Evolutionary conservation across 2,888 invertebrate species (phyloP), one percentile per base, ranked within the genome.

Genomic region (Proisotoma minuta): DNA sequence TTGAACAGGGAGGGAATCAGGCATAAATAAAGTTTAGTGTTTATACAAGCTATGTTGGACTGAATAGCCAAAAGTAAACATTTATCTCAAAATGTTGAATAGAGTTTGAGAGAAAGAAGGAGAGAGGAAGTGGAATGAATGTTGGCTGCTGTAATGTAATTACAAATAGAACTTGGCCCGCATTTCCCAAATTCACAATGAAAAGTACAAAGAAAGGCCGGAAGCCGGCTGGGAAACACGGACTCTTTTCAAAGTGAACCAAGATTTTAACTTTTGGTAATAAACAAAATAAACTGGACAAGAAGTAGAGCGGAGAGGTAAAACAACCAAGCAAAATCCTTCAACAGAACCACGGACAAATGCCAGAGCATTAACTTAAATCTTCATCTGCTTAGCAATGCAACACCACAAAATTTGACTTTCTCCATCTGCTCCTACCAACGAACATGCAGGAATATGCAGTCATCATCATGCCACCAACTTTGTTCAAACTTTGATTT

Each of bases 281-380:
- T 54, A 39, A 54, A 39, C 39, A 54, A 29, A 54, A 54, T 54
- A 54, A 54, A 54, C 29, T 29, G 54, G 54, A 54, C 39, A 54
- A 27, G 54, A 39, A 54, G 8, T 10, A 34, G 15, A 34, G 34
- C 8, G 34, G 34, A 34, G 15, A 34, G 15, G 34, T 34, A 34
- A 34, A 15, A n/a, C n/a, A n/a, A n/a, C n/a, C n/a, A n/a, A n/a
- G n/a, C n/a, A n/a, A n/a, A n/a, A n/a, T n/a, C n/a, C n/a, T n/a
- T n/a, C n/a, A n/a, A 12, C 12, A 34, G 12, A 34, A 10, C 12
- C 34, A 34, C 8, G 12, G 34, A 34, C 34, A 34, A 34, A 34
- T 12, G 8, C 34, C 8, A 34, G 34, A 34, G 12, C 34, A 10
- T 34, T 34, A 34, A 34, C 34, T 34, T 34, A 34, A 8, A 34